Conservation (phyloP, 2,797 vertebrate species). For the Clarias platycephalus region DNA sequence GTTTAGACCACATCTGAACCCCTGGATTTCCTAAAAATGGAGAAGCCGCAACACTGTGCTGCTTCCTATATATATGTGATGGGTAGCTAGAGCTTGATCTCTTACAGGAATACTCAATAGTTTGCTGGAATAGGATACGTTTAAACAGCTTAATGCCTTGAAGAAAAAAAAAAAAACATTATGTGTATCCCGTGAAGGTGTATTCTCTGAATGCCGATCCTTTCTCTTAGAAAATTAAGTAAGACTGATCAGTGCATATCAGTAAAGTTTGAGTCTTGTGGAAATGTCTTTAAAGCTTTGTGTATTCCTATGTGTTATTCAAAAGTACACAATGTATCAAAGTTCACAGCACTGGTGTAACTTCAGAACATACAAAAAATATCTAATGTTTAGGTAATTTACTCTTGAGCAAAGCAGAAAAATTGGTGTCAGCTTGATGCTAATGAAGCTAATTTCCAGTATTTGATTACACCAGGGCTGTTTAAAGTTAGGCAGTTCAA, state of each 20-base stretch:
- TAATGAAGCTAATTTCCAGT: neutral
- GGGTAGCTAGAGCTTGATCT: slow-evolving; percentile 28
- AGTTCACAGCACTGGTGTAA: neutral
- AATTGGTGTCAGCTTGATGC: neutral
- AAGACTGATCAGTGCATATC: neutral
- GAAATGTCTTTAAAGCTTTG: neutral
- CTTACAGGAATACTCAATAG: slow-evolving; percentile 44
- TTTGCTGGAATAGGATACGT: slow-evolving; percentile 32
- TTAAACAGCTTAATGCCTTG: slow-evolving; percentile 30
- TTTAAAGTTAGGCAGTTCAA: neutral
- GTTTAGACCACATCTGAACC: slow-evolving; percentile 46
- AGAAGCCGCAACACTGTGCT: slow-evolving; percentile 45
- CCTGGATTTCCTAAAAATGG: slow-evolving; percentile 49
- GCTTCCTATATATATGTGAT: slow-evolving; percentile 40
- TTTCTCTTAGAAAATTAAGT: neutral
- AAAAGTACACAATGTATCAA: neutral
- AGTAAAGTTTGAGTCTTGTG: neutral
- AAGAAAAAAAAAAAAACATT: slow-evolving; percentile 22
- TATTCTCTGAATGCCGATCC: neutral
- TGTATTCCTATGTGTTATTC: neutral
- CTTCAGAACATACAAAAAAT: neutral
- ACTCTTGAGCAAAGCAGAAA: neutral
- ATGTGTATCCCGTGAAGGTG: neutral
- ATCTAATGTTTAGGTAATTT: neutral
- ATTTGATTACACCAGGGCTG: neutral